These are phyloP conservation scores for Electrona antarctica DNA, from an alignment of 2,113 vertebrate species.

Conservation along the genomic window DNA sequence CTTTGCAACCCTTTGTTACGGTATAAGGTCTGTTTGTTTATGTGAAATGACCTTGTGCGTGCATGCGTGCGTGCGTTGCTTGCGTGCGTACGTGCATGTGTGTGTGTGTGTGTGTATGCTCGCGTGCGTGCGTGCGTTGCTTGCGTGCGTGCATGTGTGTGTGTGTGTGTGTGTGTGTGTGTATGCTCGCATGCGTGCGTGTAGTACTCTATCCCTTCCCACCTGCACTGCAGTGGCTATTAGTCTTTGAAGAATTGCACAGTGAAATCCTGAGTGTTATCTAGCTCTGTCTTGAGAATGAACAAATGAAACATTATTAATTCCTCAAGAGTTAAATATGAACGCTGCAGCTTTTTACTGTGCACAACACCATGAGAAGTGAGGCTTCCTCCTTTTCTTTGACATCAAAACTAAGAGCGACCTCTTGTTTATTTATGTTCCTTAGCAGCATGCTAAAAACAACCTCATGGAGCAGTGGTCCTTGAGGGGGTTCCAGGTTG, in stretches of 20 bases:
- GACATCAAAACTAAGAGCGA: constrained; percentile 42
- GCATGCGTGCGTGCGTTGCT: not conserved
- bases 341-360: too few relatives aligned
- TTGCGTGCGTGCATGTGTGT: not conserved
- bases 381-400: constrained; percentile 69
- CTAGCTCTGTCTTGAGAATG: too few relatives aligned
- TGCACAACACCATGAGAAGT: constrained; percentile 18
- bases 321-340: too few relatives aligned
- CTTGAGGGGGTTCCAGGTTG: too few relatives aligned
- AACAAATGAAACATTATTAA: too few relatives aligned
- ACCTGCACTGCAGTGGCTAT: constrained; percentile 11
- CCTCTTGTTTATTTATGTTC: constrained; percentile 53
- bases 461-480: not conserved
- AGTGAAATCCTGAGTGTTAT: too few relatives aligned
- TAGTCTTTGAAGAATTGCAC: constrained; percentile 48
- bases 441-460: constrained; percentile 37
- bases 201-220: not conserved
- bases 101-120: not conserved
- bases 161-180: not conserved
- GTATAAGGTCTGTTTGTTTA: constrained; percentile 14
- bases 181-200: not conserved
- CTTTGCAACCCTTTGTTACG: too few relatives aligned
- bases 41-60: not conserved
- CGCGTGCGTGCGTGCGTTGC: not conserved
- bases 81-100: not conserved